Base-by-base conservation (phyloP, 2,113 vertebrate species). In the Pithys albifrons region DNA sequence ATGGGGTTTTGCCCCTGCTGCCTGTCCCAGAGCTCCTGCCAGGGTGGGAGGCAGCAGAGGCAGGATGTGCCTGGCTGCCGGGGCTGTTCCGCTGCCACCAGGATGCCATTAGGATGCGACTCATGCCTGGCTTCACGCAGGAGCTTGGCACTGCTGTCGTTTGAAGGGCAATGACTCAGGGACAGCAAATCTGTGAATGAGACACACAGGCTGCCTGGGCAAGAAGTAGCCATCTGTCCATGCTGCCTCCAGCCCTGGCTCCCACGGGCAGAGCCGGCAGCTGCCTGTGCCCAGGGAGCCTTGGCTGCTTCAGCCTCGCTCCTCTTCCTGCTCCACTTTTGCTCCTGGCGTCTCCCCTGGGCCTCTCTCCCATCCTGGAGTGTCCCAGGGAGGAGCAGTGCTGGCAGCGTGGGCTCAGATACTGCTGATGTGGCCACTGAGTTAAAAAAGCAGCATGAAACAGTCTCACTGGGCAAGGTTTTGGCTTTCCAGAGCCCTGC, bases 101-200 rank as follows among this genome's bases (percentile, higher is more conserved):
- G 54, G 48, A 45, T 89, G 88, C 87, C 93, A 94, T 97, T 95
- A 96, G 94, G 94, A 96, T 96, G 78, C 94, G 4, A 14, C 87
- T 96, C 96, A 85, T 94, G 94, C 87, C 74, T 19, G 54, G 80
- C 84, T 93, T 45, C 75, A 16, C n/a, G 3, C 76, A 35, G 89
- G 58, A 54, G 86, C 91, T 88, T 13, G 1, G 70, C 89, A 83
- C 73, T 0, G 22, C 95, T 91, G 95, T 88, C 81, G 43, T 95
- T 95, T 95, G 96, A 97, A 97, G 96, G 95, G 96, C 94, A 97
- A 59, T 96, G 94, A 96, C 94, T 96, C 94, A 95, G 95, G 95
- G 96, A 96, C 86, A 79, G 94, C 89, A 91, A 85, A 95, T 96
- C 93, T 91, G 71, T 95, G 96, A 96, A 95, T 95, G 96, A 96